Evolutionary conservation across 2,888 invertebrate species (phyloP), one percentile per base, ranked within the genome.

Genomic region (Callinectes sapidus): DNA sequence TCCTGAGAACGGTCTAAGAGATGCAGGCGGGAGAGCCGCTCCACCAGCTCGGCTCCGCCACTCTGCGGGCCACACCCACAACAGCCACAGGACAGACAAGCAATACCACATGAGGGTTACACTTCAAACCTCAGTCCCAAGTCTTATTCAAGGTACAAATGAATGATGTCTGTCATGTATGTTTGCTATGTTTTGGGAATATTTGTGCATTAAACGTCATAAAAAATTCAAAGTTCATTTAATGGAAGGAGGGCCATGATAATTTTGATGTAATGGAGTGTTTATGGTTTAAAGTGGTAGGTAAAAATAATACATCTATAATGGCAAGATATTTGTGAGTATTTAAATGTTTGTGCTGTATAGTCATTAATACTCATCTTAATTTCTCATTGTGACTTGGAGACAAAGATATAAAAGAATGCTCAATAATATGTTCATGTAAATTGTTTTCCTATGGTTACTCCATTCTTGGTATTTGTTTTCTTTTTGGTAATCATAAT

Each of bases 11-110:
- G 94, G 39, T 95, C 95, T 28, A 95, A 92, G 35, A 95, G 93
- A 81, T 95, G 95, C 42, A 95, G 93, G 42, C 94, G 94, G 92
- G 95, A 94, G 42, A 95, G 93, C 93, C 95, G 95, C 89, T 95
- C 95, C 91, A 95, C 95, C 91, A 95, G 94, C 90, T 95, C 95
- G 42, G 95, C 39, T 32, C 91, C 94, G 90, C 95, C 95, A 86
- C 95, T 95, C 92, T 93, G 94, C 94, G 71, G 55, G 85, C 14
- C 32, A 77, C 14, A 10, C 81, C 13, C 81, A 81, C 81, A 81
- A 8, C 81, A 81, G 35, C 14, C 81, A 81, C 81, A 35, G 81
- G 81, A 81, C 81, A 81, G 81, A 81, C 81, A 81, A 81, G 81
- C 35, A 81, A 81, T 16, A 81, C 35, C 35, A 81, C 18, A 35